These are phyloP conservation scores for Argopecten irradians DNA, from an alignment of 1,140 invertebrate species.

Conservation along the genomic window DNA sequence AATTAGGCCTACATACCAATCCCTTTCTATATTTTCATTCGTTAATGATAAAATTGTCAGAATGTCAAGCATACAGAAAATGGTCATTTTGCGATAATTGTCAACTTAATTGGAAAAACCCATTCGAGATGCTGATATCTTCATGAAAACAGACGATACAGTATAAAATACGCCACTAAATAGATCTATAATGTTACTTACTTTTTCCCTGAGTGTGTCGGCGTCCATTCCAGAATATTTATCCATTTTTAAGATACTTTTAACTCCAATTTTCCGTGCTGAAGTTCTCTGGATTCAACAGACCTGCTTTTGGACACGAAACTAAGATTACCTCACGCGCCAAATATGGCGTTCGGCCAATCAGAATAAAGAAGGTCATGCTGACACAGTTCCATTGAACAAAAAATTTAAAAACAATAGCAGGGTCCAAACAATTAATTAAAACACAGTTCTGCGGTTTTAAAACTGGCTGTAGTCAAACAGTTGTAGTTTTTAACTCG, in stretches of 20 bases:
- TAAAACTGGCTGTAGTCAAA: neutral
- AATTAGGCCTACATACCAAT: too few relatives aligned
- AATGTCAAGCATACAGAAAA: too few relatives aligned
- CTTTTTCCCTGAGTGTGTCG: neutral
- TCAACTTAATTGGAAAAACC: too few relatives aligned
- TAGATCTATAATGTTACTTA: too few relatives aligned
- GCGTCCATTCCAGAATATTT: neutral
- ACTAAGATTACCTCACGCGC: neutral
- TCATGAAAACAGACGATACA: too few relatives aligned
- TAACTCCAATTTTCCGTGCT: neutral
- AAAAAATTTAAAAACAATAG: constrained; percentile 11
- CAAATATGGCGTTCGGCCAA: constrained; percentile 1
- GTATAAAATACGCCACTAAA: too few relatives aligned
- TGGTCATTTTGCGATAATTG: too few relatives aligned
- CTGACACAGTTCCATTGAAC: constrained; percentile 4
- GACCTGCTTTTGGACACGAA: neutral
- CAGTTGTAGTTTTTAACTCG: neutral
- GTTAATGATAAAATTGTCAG: too few relatives aligned
- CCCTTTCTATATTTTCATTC: too few relatives aligned
- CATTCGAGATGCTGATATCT: too few relatives aligned
- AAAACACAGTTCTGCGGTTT: neutral
- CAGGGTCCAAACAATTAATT: neutral
- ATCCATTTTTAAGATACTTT: neutral
- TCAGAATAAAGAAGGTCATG: constrained; percentile 9
- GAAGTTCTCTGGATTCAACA: neutral